A percentile compares a stretch with the other conserved stretches of the same genome.
Conservation (phyloP, 2,113 vertebrate genomes). For the Tauraco erythrolophus region DNA sequence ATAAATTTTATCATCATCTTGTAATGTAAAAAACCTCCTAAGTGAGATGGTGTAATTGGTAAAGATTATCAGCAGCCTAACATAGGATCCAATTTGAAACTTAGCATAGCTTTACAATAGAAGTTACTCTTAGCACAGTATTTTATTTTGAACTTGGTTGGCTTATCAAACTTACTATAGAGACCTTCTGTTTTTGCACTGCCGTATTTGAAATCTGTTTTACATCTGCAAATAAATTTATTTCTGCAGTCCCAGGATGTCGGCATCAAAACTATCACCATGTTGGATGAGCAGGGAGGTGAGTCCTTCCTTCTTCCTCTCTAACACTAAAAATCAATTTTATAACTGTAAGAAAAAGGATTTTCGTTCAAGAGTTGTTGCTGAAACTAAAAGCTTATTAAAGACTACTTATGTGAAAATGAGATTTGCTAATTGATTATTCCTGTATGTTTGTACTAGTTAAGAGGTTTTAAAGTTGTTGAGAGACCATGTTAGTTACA, state of each 20-base stretch:
- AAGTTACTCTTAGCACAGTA: neutral
- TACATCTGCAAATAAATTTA: neutral
- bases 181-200: neutral
- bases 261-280: slow-evolving; percentile 88
- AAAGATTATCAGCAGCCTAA: neutral
- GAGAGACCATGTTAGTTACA: neutral
- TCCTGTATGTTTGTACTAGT: neutral
- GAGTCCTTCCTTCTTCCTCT: slow-evolving; percentile 35
- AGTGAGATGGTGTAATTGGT: neutral
- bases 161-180: neutral
- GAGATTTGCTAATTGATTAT: neutral
- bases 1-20: neutral
- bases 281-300: slow-evolving; percentile 96
- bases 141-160: neutral
- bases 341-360: neutral
- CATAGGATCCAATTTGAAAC: neutral
- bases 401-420: neutral
- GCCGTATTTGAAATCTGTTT: neutral
- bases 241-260: slow-evolving; percentile 86
- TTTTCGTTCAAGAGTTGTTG: neutral
- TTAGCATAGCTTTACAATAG: neutral
- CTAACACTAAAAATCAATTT: neutral
- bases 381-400: neutral
- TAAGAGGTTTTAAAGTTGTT: neutral
- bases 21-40: neutral